A percentile compares a stretch with the other conserved stretches of the same genome.
Evolutionary conservation across 1,140 invertebrate genomes (phyloP).

Genomic region (Oreohelix idahoensis): DNA sequence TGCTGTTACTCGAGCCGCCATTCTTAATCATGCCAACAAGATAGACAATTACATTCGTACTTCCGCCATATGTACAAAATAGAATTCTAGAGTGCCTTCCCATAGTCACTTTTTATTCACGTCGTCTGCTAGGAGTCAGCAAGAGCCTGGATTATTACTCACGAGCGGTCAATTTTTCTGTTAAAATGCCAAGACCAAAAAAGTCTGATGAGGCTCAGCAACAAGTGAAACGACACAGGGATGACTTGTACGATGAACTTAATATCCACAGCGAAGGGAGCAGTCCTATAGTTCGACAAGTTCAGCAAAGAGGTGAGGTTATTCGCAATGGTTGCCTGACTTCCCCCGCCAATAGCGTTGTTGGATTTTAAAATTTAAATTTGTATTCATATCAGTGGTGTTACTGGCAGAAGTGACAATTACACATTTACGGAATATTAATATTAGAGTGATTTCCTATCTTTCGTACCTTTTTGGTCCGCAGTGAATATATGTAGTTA

Average conservation of each 20-base stretch:
- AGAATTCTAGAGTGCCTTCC: too few relatives aligned
- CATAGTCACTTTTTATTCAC: too few relatives aligned
- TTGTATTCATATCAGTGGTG: too few relatives aligned
- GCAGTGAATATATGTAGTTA: too few relatives aligned
- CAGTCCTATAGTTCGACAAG: not conserved
- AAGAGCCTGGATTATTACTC: not conserved
- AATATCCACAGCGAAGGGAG: conserved; percentile 5
- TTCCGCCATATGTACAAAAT: not conserved
- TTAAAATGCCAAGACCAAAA: conserved; percentile 6
- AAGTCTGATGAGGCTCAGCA: not conserved
- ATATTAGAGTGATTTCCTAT: too few relatives aligned
- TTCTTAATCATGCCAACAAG: conserved; percentile 55
- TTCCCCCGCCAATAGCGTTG: too few relatives aligned
- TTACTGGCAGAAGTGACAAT: too few relatives aligned
- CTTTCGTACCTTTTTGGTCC: too few relatives aligned
- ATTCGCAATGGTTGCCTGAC: too few relatives aligned
- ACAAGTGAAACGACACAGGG: not conserved
- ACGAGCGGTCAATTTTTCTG: not conserved
- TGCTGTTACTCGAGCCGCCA: conserved; percentile 57
- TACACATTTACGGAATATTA: too few relatives aligned
- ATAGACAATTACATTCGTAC: not conserved
- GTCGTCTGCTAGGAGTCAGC: too few relatives aligned
- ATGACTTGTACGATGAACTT: conserved; percentile 1
- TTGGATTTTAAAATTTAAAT: too few relatives aligned
- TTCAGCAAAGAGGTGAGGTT: conserved; percentile 1